Evolutionary conservation across 2,113 vertebrate genomes (phyloP).

Genomic region (Dromaius novaehollandiae): DNA sequence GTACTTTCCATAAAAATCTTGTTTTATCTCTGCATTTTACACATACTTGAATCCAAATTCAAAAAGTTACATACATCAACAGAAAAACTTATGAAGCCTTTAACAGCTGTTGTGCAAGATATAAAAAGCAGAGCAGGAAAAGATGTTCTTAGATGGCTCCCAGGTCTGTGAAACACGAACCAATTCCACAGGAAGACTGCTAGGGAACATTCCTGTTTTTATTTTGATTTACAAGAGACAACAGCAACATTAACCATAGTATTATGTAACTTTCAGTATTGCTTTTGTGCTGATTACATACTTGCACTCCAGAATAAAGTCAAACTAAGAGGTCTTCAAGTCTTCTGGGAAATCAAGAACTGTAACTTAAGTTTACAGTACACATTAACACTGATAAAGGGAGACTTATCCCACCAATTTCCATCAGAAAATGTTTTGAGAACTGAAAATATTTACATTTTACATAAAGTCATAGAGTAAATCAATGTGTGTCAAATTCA

Average conservation of each 20-base stretch:
- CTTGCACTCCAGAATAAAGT: neutral
- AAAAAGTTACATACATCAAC: neutral
- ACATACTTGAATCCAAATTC: neutral
- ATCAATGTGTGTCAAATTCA: rapidly evolving
- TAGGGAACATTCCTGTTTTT: neutral
- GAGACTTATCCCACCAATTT: neutral
- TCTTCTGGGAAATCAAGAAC: neutral
- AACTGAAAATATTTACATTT: neutral
- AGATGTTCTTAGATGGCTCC: neutral
- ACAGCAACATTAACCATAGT: neutral
- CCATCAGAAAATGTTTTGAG: neutral
- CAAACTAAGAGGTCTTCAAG: neutral
- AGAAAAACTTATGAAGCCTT: neutral
- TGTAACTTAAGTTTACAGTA: neutral
- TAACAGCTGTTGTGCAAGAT: neutral
- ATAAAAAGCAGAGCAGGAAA: neutral
- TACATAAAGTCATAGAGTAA: neutral
- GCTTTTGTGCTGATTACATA: neutral
- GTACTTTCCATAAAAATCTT: neutral
- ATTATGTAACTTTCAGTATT: neutral
- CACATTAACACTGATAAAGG: neutral
- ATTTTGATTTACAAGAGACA: neutral
- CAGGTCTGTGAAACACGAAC: neutral
- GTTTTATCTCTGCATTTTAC: neutral
- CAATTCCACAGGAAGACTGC: neutral